phyloP scores from a whole-genome alignment of 2,113 vertebrate species.

The Labeo rohita region DNA sequence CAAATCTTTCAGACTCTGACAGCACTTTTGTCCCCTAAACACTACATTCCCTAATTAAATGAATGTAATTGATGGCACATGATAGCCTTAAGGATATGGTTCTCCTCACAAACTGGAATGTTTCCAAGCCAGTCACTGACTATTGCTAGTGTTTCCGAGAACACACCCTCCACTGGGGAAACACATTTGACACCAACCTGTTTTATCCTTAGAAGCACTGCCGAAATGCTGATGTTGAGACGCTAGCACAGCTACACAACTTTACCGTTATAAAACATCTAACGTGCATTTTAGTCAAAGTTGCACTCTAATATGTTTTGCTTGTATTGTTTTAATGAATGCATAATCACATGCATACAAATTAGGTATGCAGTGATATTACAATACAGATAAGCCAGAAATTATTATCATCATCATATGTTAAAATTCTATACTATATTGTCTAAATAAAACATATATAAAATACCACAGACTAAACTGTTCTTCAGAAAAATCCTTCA shows the following conservation, averaged over 20 bases:
- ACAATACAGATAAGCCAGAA: not conserved
- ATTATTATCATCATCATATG: not conserved
- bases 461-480: no score
- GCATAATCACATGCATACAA: not conserved
- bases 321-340: not conserved
- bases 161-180: conserved; percentile 36
- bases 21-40: conserved; percentile 46
- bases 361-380: conserved; percentile 1
- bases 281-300: not conserved
- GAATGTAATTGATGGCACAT: conserved; percentile 58
- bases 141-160: conserved; percentile 65
- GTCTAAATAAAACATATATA: no score
- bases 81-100: conserved; percentile 56
- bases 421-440: not conserved
- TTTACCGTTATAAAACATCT: not conserved
- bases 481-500: no score
- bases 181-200: conserved; percentile 62
- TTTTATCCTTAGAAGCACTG: conserved; percentile 52
- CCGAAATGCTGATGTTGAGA: not conserved
- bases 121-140: conserved; percentile 59
- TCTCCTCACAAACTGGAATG: conserved; percentile 57
- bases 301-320: not conserved
- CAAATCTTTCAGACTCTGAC: conserved; percentile 51
- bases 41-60: conserved; percentile 63
- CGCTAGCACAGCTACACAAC: not conserved